These are phyloP conservation scores for Pectinophora gossypiella DNA, from an alignment of 1,140 invertebrate species.

Conservation along the genomic window DNA sequence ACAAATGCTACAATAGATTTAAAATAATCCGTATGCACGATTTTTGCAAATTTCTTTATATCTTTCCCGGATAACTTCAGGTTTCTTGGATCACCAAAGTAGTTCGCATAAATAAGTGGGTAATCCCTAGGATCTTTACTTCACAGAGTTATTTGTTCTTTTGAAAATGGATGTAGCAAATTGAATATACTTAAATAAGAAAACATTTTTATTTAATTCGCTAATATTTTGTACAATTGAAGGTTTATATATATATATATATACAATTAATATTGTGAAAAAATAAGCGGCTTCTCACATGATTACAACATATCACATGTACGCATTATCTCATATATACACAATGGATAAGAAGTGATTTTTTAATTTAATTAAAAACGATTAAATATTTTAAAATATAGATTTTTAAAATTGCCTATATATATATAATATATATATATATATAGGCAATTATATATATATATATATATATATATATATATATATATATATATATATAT, in stretches of 20 bases:
- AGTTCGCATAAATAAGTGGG: slow-evolving; percentile 89
- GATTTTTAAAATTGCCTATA: too few relatives aligned
- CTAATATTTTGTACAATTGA: slow-evolving; percentile 49
- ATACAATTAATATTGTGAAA: slow-evolving; percentile 49
- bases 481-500: too few relatives aligned
- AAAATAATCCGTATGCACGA: slow-evolving; percentile 64
- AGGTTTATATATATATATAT: slow-evolving; percentile 33
- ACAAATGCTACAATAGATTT: slow-evolving; percentile 53
- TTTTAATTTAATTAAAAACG: slow-evolving; percentile 16
- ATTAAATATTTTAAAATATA: too few relatives aligned
- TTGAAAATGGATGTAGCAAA: slow-evolving; percentile 72
- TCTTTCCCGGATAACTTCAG: slow-evolving; percentile 78
- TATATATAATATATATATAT: too few relatives aligned
- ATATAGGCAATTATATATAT: too few relatives aligned
- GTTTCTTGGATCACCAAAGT: slow-evolving; percentile 83
- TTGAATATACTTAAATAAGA: slow-evolving; percentile 52
- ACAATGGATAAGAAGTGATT: too few relatives aligned
- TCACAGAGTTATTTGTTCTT: slow-evolving; percentile 60
- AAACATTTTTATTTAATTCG: slow-evolving; percentile 45
- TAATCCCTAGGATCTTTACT: slow-evolving; percentile 67
- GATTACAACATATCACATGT: too few relatives aligned
- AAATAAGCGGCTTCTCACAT: too few relatives aligned
- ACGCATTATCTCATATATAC: too few relatives aligned
- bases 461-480: too few relatives aligned
- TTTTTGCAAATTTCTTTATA: slow-evolving; percentile 48